Evolutionary conservation across 1,140 invertebrate genomes (phyloP).

Genomic region (Danaus plexippus): DNA sequence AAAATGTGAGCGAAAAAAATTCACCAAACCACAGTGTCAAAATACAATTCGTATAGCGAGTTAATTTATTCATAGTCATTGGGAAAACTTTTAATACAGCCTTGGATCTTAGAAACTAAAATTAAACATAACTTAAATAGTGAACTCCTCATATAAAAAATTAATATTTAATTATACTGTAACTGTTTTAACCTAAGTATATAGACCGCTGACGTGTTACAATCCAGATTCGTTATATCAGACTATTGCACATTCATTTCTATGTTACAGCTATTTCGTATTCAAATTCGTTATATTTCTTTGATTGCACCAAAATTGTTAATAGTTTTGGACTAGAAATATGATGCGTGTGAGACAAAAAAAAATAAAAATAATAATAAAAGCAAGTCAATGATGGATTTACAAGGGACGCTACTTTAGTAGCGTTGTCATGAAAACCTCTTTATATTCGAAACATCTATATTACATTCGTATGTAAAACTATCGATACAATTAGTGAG

Average conservation of each 20-base stretch:
- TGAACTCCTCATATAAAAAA: slow-evolving; percentile 66
- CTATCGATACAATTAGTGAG: neutral
- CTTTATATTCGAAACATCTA: slow-evolving; percentile 11
- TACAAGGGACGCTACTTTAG: slow-evolving; percentile 8
- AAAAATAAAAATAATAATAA: neutral
- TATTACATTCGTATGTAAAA: slow-evolving; percentile 3
- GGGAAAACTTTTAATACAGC: slow-evolving; percentile 64
- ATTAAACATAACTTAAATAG: slow-evolving; percentile 65
- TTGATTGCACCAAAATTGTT: slow-evolving; percentile 16
- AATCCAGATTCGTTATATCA: slow-evolving; percentile 17
- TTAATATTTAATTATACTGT: slow-evolving; percentile 48
- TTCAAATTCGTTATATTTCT: slow-evolving; percentile 15
- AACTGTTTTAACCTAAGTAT: slow-evolving; percentile 58
- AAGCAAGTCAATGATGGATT: neutral
- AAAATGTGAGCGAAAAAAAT: too few relatives aligned
- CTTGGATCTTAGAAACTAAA: slow-evolving; percentile 64
- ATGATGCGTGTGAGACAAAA: neutral
- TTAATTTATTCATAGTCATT: slow-evolving; percentile 13
- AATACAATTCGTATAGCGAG: slow-evolving; percentile 14
- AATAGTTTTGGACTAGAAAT: slow-evolving; percentile 17
- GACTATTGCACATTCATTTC: slow-evolving; percentile 35
- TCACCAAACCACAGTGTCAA: neutral
- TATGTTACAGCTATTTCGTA: slow-evolving; percentile 18
- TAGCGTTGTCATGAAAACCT: slow-evolving; percentile 18
- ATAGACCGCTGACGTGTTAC: slow-evolving; percentile 55